Evolutionary conservation across 2,888 invertebrate genomes (phyloP), one percentile per base, ranked within the genome.

Genomic region (Morpho deidamia): DNA sequence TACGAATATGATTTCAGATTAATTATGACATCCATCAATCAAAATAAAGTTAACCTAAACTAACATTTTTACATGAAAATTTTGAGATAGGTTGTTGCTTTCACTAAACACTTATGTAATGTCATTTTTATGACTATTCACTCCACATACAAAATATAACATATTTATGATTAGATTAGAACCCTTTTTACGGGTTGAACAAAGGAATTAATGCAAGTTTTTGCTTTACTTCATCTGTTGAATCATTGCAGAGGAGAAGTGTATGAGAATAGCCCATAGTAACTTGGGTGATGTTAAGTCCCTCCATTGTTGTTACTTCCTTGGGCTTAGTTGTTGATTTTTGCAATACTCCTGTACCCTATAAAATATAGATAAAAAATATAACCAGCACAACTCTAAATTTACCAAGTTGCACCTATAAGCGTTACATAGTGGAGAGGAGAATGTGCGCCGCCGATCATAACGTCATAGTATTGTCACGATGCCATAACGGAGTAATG

Each of bases 241-340:
- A 72, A 40, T 91, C 90, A 58, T 92, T 90, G 56, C 89, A 88
- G 11, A 92, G 73, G 7, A 97, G 80, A 66, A 97, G 82, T 1
- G 96, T 94, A 82, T 97, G 97, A 4, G 95, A 95, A 71, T 93
- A 93, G 3, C 98, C 98, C 93, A 97, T 96, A 1, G 95, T 84
- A 40, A 97, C 92, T 61, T 94, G 92, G 43, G 94, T 92, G 61
- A 96, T 92, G 81, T 94, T 94, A 56, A 95, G 85, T 37, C 95
- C 95, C 51, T 94, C 94, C 85, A 95, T 90, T 57, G 92, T 92
- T 47, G 91, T 91, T 65, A 97, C 96, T 87, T 98, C 98, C 82
- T 96, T 95, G 14, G 98, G 97, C 34, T 92, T 92, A 1, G 97
- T 94, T 2, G 96, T 95, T 0, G 97, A 97, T 73, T 96, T 97